phyloP scores from a whole-genome alignment of 2,888 invertebrate species.

The Drosophila demipolita region DNA sequence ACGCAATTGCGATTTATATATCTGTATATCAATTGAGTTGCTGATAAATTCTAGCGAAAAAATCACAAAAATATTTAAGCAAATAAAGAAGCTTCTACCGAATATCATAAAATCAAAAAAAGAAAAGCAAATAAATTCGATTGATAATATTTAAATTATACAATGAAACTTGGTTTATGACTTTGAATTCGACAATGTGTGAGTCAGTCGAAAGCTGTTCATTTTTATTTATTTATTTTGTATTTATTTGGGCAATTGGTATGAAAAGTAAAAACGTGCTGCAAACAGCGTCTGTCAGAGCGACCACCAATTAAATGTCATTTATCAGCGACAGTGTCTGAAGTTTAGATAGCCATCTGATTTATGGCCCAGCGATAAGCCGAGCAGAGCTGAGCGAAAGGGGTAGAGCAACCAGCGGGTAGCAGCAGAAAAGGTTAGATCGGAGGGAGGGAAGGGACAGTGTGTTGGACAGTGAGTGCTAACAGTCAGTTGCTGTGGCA shows the following conservation, averaged over 20 bases:
- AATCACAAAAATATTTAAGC: constrained; percentile 63
- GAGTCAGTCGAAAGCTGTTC: neutral
- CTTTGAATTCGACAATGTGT: constrained; percentile 6
- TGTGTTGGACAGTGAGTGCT: constrained; percentile 3
- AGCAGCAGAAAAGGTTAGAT: neutral
- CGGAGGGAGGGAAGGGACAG: neutral
- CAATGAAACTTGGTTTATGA: constrained; percentile 34
- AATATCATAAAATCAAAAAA: constrained; percentile 27
- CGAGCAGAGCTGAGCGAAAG: constrained; percentile 7
- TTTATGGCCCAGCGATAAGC: constrained; percentile 80
- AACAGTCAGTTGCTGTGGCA: constrained; percentile 43
- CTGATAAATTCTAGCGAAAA: constrained; percentile 44
- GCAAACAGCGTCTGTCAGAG: constrained; percentile 27
- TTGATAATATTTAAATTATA: constrained; percentile 32
- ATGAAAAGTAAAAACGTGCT: constrained; percentile 68
- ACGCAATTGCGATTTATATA: constrained; percentile 28
- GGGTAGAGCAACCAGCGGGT: neutral
- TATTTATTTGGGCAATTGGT: constrained; percentile 8
- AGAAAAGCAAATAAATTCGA: constrained; percentile 4
- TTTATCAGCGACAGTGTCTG: constrained; percentile 77
- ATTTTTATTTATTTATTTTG: neutral
- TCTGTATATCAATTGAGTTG: constrained; percentile 25
- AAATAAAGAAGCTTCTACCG: constrained; percentile 68
- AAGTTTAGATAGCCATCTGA: constrained; percentile 83
- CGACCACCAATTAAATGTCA: constrained; percentile 75